Base-by-base conservation (phyloP, 1,140 invertebrate genomes). In the Drosophila micromelanica region DNA sequence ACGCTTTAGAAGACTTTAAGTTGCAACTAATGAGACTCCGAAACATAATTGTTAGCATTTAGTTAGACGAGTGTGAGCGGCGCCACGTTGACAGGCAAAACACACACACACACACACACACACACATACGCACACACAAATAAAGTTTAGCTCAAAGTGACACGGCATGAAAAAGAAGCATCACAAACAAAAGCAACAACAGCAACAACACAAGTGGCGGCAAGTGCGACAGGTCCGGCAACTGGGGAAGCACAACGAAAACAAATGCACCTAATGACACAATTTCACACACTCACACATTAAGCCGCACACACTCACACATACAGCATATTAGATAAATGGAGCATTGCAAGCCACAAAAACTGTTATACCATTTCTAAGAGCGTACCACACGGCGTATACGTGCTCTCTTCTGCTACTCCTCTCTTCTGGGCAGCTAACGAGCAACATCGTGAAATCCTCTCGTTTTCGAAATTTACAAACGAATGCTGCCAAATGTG, bases 181-280 rank as follows among this genome's bases (percentile, higher is more conserved):
- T 75, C 73, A 72, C 69, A 80, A 80, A 73, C 61, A 65, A 51
- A 62, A 81, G 76, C 61, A 68, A 12, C 17, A 17, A 17, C 46
- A 62, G 17, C 64, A 81, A 61, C 72, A 80, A 67, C 62, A 60
- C 67, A 62, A 76, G 69, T 72, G 73, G 32, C 68, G 55, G 52
- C 62, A 73, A 73, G 63, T 76, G 64, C 59, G 74, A 72, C 74
- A 62, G 70, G 55, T 61, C 62, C 43, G 20, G 61, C 61, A 27
- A 40, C 27, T 46, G 42, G 30, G 52, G 54, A 63, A 85, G 81
- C 73, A 80, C 74, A 85, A 89, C 69, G 76, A 89, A 89, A 89
- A 89, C 84, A 89, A 89, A 89, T 89, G 84, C 84, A 89, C 84
- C 84, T 89, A 89, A 89, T 89, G 84, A 89, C 84, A 89, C 84